A percentile compares a stretch with the other conserved stretches of the same genome.
phyloP scores from a whole-genome alignment of 2,888 invertebrate species.

The Mesorhabditis sp. region DNA sequence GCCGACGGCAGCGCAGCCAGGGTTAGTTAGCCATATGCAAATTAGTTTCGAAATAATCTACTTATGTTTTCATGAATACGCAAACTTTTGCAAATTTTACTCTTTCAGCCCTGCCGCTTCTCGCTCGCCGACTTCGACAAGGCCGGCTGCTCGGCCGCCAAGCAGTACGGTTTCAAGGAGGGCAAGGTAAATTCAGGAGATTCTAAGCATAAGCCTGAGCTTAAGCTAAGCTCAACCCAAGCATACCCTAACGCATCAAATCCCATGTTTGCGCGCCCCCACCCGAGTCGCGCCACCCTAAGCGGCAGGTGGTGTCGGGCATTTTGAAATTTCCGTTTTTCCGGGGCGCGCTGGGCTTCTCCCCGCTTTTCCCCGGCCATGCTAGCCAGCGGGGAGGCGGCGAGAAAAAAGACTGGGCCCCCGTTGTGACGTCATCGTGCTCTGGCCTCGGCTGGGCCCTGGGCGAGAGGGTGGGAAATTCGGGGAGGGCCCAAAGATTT shows the following conservation, averaged over 20 bases:
- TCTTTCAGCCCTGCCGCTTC: constrained; percentile 49
- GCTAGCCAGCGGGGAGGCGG: no score
- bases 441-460: not conserved
- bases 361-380: no score
- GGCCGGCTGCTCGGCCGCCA: constrained; percentile 35
- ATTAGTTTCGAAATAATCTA: not conserved
- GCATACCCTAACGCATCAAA: no score
- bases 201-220: not conserved
- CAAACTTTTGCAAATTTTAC: not conserved
- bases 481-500: not conserved
- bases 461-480: not conserved
- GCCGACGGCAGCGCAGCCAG: constrained; percentile 15
- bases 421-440: not conserved
- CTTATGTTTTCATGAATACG: not conserved
- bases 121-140: constrained; percentile 34
- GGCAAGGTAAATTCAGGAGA: constrained; percentile 59
- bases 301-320: no score
- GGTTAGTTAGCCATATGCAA: constrained; percentile 18
- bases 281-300: no score
- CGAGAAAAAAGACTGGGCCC: not conserved
- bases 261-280: no score
- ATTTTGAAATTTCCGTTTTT: no score
- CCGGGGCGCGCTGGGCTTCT: no score
- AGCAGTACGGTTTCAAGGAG: constrained; percentile 77
- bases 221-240: not conserved